These are phyloP conservation scores for Choreutis nemorana DNA, from an alignment of 2,888 invertebrate species.

Conservation along the genomic window DNA sequence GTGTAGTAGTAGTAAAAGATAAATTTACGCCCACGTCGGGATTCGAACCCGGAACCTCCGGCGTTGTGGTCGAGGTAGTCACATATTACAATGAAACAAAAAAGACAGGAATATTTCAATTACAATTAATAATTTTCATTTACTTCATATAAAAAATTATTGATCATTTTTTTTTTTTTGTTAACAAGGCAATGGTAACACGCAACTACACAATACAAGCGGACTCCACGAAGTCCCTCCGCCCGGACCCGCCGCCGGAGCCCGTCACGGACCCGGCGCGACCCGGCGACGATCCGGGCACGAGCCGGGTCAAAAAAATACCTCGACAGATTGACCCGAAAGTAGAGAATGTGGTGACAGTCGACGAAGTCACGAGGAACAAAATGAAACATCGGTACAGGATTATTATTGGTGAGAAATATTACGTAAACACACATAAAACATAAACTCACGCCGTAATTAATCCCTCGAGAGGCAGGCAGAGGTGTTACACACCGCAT, in stretches of 20 bases:
- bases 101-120: too few relatives aligned
- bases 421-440: too few relatives aligned
- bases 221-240: slow-evolving; percentile 34
- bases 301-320: slow-evolving; percentile 22
- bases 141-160: too few relatives aligned
- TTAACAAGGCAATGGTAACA: slow-evolving; percentile 38
- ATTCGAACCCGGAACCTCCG: too few relatives aligned
- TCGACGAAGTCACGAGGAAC: slow-evolving; percentile 58
- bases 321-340: slow-evolving; percentile 51
- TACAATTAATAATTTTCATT: too few relatives aligned
- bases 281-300: slow-evolving; percentile 10
- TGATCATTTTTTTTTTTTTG: not conserved
- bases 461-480: too few relatives aligned
- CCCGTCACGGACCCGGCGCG: slow-evolving; percentile 12
- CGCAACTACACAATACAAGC: slow-evolving; percentile 48
- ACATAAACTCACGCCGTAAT: too few relatives aligned
- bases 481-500: too few relatives aligned
- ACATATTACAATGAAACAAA: too few relatives aligned
- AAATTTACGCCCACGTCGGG: too few relatives aligned
- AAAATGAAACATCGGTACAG: slow-evolving; percentile 63
- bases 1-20: too few relatives aligned
- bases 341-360: slow-evolving; percentile 36
- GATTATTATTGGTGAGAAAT: slow-evolving; percentile 47
- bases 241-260: slow-evolving; percentile 21
- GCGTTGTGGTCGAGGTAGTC: too few relatives aligned